phyloP scores from a whole-genome alignment of 1,140 invertebrate genomes.

The Zaprionus davidi region DNA sequence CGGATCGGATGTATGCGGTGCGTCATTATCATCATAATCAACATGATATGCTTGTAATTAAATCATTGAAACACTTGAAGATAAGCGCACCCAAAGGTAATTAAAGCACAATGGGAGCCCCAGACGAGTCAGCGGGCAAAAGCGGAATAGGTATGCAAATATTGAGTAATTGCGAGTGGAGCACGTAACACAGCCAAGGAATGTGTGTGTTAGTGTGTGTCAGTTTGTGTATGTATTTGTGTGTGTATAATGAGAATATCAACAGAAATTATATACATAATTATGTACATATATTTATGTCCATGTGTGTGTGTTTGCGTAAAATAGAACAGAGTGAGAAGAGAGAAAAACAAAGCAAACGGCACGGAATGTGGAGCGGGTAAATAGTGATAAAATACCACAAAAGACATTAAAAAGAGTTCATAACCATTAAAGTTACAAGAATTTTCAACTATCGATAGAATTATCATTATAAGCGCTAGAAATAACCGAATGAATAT shows the following conservation, averaged over 20 bases:
- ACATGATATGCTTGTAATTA: constrained; percentile 56
- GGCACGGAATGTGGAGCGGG: constrained; percentile 18
- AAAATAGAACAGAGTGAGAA: not conserved
- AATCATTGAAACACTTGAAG: constrained; percentile 56
- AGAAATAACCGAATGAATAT: not conserved
- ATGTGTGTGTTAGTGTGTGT: not conserved
- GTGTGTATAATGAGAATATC: constrained; percentile 18
- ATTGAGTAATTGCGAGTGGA: constrained; percentile 44
- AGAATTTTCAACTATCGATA: not conserved
- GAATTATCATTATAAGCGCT: not conserved
- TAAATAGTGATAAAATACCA: constrained; percentile 7
- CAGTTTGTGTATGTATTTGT: not conserved
- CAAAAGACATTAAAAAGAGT: not conserved
- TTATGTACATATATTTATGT: not conserved
- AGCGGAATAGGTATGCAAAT: constrained; percentile 44
- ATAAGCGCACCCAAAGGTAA: constrained; percentile 52
- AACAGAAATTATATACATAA: constrained; percentile 4
- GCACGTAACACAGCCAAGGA: constrained; percentile 26
- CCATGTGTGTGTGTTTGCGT: not conserved
- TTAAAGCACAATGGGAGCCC: constrained; percentile 44
- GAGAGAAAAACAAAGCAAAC: constrained; percentile 1
- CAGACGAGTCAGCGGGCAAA: constrained; percentile 20
- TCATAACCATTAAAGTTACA: not conserved
- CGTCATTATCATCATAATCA: constrained; percentile 47
- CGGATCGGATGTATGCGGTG: constrained; percentile 31